Conservation (phyloP, 2,888 invertebrate genomes). For the Alviniconcha strummeri region DNA sequence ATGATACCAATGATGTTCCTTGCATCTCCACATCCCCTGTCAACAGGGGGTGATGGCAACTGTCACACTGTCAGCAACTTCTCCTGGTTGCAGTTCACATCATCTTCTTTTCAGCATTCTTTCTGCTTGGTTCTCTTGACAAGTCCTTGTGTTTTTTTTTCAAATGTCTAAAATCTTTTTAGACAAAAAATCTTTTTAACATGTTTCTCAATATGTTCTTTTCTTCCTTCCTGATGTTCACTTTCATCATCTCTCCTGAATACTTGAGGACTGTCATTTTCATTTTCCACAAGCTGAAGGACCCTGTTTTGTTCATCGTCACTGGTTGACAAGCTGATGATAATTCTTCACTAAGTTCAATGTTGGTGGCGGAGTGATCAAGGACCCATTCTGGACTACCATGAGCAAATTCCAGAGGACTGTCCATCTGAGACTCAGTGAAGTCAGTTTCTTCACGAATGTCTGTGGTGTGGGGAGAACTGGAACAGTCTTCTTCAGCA, state of each 20-base stretch:
- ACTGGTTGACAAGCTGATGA: too few species aligned
- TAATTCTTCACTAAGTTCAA: too few species aligned
- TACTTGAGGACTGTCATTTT: neutral
- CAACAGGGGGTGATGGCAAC: slow-evolving; percentile 26
- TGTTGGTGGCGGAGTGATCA: too few species aligned
- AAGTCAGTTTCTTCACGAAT: too few species aligned
- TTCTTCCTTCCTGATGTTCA: too few species aligned
- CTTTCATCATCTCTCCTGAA: neutral
- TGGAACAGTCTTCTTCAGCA: too few species aligned
- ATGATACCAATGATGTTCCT: slow-evolving; percentile 26
- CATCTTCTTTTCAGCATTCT: slow-evolving; percentile 24
- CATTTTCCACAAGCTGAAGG: neutral
- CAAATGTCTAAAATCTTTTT: neutral
- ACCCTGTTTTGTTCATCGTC: too few species aligned
- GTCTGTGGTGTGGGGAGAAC: too few species aligned
- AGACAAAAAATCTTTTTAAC: neutral
- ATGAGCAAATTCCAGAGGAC: too few species aligned
- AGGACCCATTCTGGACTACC: too few species aligned
- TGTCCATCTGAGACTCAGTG: too few species aligned
- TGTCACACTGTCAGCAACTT: slow-evolving; percentile 27
- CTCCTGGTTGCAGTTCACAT: neutral
- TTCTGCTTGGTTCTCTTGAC: slow-evolving; percentile 15
- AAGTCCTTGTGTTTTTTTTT: neutral
- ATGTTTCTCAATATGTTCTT: too few species aligned
- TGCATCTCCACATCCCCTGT: slow-evolving; percentile 15